These are phyloP conservation scores for Agelas oroides DNA, from an alignment of 37 sponge, comb jelly and placozoan species.

Conservation along the genomic window DNA sequence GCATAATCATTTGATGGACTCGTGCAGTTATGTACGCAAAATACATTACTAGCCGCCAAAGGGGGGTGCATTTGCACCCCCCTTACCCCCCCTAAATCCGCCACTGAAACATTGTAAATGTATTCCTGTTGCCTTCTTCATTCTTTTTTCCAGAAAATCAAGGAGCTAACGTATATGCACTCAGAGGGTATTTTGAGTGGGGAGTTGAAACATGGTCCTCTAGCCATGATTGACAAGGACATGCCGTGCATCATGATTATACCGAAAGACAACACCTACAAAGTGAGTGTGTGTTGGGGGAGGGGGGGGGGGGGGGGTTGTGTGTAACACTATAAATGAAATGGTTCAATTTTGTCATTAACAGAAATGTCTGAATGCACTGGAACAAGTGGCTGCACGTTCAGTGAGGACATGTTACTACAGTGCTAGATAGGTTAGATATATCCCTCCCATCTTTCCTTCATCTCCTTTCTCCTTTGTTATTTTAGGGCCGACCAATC, in stretches of 20 bases:
- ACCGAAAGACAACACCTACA: constrained; percentile 87
- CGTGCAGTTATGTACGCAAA: too few species aligned
- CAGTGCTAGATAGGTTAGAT: too few species aligned
- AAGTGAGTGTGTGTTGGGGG: constrained; percentile 23
- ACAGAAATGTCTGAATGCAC: constrained; percentile 94
- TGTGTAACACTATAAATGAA: too few species aligned
- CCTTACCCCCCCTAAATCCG: too few species aligned
- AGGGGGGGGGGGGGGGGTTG: too few species aligned
- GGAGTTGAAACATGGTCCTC: constrained; percentile 98
- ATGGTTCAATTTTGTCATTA: neutral
- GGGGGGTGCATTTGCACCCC: too few species aligned
- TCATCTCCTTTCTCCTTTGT: too few species aligned
- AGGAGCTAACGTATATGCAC: constrained; percentile 95
- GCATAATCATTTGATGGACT: too few species aligned
- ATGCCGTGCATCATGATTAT: constrained; percentile 99
- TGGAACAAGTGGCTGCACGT: constrained; percentile 91
- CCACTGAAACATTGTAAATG: too few species aligned
- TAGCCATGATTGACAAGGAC: constrained; percentile 96
- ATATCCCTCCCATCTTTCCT: too few species aligned
- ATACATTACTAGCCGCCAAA: too few species aligned
- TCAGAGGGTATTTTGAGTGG: constrained; percentile 97
- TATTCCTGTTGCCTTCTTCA: too few species aligned
- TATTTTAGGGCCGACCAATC: constrained; percentile 79
- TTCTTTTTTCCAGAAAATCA: constrained; percentile 81
- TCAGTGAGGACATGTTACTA: constrained; percentile 58